Conservation (phyloP, 92 coral and sea anemone genomes). For the Galaxea fascicularis region DNA sequence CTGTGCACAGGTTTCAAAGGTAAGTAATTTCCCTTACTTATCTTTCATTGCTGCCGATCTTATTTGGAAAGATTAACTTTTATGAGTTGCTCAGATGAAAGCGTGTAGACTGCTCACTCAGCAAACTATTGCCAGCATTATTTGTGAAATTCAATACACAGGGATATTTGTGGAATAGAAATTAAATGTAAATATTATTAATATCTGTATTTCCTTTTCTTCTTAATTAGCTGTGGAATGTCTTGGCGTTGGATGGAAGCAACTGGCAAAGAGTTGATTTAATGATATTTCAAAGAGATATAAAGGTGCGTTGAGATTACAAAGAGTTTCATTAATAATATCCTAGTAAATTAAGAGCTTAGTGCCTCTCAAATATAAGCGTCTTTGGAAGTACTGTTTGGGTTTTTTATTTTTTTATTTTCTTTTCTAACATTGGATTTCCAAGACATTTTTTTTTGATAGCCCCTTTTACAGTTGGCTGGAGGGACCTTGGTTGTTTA, state of each 20-base stretch:
- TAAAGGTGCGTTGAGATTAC: constrained; percentile 70
- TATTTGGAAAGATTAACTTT: too few species aligned
- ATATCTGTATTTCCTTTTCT: constrained; percentile 10
- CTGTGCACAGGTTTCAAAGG: constrained; percentile 98
- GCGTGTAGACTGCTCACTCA: too few species aligned
- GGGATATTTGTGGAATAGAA: too few species aligned
- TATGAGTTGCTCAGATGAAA: background rate
- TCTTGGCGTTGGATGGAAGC: constrained; percentile 97
- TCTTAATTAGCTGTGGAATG: constrained; percentile 91
- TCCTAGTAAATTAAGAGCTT: background rate
- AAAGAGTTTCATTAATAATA: background rate
- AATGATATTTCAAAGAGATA: constrained; percentile 95
- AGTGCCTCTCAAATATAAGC: too few species aligned
- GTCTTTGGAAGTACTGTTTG: too few species aligned
- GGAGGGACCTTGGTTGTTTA: too few species aligned
- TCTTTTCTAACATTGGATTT: too few species aligned
- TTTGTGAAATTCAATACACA: background rate
- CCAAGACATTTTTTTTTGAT: too few species aligned
- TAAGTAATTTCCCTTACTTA: background rate
- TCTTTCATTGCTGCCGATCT: background rate
- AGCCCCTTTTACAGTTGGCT: too few species aligned
- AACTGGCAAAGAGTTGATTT: constrained; percentile 98
- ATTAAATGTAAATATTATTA: too few species aligned
- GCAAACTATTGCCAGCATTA: too few species aligned
- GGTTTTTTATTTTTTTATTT: too few species aligned